Evolutionary conservation across 2,888 invertebrate species (phyloP), one percentile per base, ranked within the genome.

Genomic region (Noctua janthe): DNA sequence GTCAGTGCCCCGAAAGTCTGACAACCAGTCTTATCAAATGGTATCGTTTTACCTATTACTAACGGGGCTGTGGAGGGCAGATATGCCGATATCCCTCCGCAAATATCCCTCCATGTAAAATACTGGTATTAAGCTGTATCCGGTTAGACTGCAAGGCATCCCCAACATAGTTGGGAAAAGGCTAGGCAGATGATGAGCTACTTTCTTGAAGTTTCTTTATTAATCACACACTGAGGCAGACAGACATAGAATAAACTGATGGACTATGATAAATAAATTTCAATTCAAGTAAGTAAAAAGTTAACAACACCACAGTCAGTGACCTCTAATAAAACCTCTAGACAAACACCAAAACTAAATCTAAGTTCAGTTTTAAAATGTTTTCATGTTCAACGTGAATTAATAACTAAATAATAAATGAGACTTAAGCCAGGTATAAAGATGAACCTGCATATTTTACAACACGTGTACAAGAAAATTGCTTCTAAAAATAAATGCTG

Each of bases 371-470:
- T 47, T 20, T 35, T 13, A 49, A 23, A 23, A 13, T 23, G 6
- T 13, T 77, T 70, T 62, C 39, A 43, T 20, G n/a, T 11, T 54
- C 20, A 15, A 7, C 51, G 64, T 47, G 43, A 20, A 80, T 11
- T 56, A 39, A 59, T 39, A 15, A 72, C 4, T 47, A 39, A 80
- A 70, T 77, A 74, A 64, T 35, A 71, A 43, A 62, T 39, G 54
- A 39, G 72, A 76, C 62, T 20, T 6, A 2, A 86, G 56, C 23
- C 20, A 51, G 23, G 54, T 67, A 56, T 29, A 67, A 66, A 72
- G 35, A 71, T 59, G n/a, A 43, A 69, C 56, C 17, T 76, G 29
- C 66, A 76, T 81, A 80, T 78, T 83, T 78, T n/a, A 81, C n/a
- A n/a, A 13, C 23, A 29, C 43, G 59, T 47, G 56, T 54, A 66